Evolutionary conservation across 2,888 invertebrate species (phyloP).

Genomic region (Caenorhabditis virilis): DNA sequence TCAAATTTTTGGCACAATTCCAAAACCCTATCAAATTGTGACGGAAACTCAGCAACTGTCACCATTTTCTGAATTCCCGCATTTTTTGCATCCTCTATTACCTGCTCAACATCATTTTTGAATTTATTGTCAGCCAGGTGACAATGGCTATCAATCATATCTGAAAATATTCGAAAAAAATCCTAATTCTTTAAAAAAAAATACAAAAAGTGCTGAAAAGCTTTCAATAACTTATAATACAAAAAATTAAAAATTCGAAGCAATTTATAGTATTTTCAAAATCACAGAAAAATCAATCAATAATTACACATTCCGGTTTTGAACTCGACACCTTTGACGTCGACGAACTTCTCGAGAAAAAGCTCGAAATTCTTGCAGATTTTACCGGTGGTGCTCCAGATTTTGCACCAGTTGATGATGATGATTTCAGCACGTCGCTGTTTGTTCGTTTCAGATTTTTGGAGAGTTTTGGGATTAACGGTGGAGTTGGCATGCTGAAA

Average conservation of each 20-base stretch:
- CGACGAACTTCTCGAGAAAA: conserved; percentile 11
- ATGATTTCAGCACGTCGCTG: too few species aligned
- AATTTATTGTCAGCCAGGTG: conserved; percentile 64
- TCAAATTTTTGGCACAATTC: conserved; percentile 48
- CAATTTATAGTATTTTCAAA: not conserved
- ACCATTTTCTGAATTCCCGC: conserved; percentile 55
- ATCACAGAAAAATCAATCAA: conserved; percentile 4
- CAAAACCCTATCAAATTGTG: conserved; percentile 60
- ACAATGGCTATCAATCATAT: conserved; percentile 65
- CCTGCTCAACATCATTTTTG: conserved; percentile 55
- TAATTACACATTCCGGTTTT: conserved; percentile 1
- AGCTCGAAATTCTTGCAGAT: conserved; percentile 13
- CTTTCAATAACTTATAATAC: not conserved
- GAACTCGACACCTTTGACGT: too few species aligned
- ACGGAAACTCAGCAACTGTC: conserved; percentile 60
- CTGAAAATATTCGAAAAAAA: not conserved
- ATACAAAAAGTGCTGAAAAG: not conserved
- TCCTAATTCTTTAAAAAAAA: not conserved
- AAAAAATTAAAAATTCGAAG: not conserved
- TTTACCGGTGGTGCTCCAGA: too few species aligned
- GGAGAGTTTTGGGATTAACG: too few species aligned
- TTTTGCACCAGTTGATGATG: too few species aligned
- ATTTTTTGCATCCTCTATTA: conserved; percentile 48
- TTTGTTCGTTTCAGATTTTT: too few species aligned
- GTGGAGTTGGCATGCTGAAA: too few species aligned